phyloP scores from a whole-genome alignment of 2,888 invertebrate genomes.

The Eucera pruinosa region DNA sequence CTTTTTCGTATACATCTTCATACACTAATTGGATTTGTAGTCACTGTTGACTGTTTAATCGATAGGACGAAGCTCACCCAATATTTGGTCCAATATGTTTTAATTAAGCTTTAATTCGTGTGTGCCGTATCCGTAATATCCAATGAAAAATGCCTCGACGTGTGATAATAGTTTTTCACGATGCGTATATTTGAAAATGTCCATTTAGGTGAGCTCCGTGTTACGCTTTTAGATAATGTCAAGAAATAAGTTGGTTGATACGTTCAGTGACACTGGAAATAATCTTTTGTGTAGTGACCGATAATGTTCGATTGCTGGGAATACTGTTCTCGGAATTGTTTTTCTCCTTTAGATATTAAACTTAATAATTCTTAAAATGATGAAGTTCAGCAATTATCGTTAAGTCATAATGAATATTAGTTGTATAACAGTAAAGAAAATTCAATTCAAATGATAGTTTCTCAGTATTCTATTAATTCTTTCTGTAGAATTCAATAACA shows the following conservation, averaged over 20 bases:
- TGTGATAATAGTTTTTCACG: slow-evolving; percentile 2
- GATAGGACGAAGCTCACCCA: slow-evolving; percentile 30
- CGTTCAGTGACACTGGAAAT: background rate
- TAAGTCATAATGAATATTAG: too few relatives aligned
- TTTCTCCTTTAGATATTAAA: too few relatives aligned
- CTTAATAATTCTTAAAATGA: too few relatives aligned
- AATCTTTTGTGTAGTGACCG: background rate
- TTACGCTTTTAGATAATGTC: slow-evolving; percentile 26
- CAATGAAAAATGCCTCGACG: background rate
- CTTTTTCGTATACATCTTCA: slow-evolving; percentile 21
- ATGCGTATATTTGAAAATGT: slow-evolving; percentile 20
- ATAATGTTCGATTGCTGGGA: background rate
- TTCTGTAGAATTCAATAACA: too few relatives aligned
- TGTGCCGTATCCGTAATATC: background rate
- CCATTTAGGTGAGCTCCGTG: slow-evolving; percentile 25
- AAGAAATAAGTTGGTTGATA: slow-evolving; percentile 1
- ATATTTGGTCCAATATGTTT: slow-evolving; percentile 18
- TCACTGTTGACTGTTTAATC: slow-evolving; percentile 48
- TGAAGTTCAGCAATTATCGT: too few relatives aligned
- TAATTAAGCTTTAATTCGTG: slow-evolving; percentile 30
- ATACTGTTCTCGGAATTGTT: background rate
- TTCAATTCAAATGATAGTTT: too few relatives aligned
- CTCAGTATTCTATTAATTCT: too few relatives aligned
- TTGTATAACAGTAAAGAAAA: too few relatives aligned
- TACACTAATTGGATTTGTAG: slow-evolving; percentile 36